Base-by-base conservation (phyloP, 37 sponge, comb jelly and placozoan genomes). In the Oscarella lobularis region DNA sequence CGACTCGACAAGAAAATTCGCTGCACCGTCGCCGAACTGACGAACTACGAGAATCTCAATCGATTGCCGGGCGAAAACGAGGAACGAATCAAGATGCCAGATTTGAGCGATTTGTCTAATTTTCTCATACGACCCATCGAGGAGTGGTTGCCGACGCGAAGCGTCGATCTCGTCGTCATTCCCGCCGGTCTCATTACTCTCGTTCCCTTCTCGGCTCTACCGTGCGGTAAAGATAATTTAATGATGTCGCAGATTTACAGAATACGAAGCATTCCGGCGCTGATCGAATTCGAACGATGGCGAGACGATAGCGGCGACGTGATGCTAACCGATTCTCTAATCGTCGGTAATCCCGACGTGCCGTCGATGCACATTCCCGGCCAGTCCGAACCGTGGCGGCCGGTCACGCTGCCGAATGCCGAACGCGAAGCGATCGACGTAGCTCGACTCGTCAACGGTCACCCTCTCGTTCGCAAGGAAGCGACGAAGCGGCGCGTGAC, bases 21-120 rank as follows among this genome's bases (percentile, higher is more conserved):
- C n/a, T n/a, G n/a, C n/a, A n/a, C n/a, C n/a, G n/a, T n/a, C n/a
- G n/a, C n/a, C n/a, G n/a, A n/a, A n/a, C n/a, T n/a, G n/a, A n/a
- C n/a, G n/a, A n/a, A n/a, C n/a, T n/a, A n/a, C n/a, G n/a, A n/a
- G n/a, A n/a, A n/a, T 48, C 20, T 48, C 14, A 20, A 20, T 48
- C 60, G 60, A 27, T 20, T 48, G 14, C 20, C 20, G 14, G n/a
- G n/a, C n/a, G n/a, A n/a, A n/a, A n/a, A n/a, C n/a, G n/a, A n/a
- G n/a, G n/a, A n/a, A n/a, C n/a, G n/a, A n/a, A n/a, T n/a, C n/a
- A n/a, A n/a, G n/a, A n/a, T n/a, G n/a, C n/a, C n/a, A n/a, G n/a
- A n/a, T n/a, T n/a, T 68, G 71, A 4, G 71, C 6, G 71, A 68
- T 30, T 35, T 68, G 29, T 68, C 29, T 68, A 35, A 68, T 14